These are phyloP conservation scores for Monochamus alternatus DNA, from an alignment of 2,888 invertebrate genomes.

Conservation along the genomic window DNA sequence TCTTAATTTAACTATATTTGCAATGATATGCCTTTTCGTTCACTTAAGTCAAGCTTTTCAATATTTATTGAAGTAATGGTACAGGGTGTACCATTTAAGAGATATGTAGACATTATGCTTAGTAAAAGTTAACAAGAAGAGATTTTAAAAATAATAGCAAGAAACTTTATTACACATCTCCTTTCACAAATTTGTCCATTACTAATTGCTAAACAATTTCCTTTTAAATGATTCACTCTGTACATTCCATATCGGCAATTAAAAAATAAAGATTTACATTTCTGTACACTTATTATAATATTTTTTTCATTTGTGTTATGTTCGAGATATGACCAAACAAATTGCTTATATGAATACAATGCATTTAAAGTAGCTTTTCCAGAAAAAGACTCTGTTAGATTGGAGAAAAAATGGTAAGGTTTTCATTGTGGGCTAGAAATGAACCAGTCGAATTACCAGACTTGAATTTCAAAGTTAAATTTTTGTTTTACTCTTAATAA, in stretches of 20 bases:
- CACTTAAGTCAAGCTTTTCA: conserved; percentile 29
- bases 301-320: not conserved
- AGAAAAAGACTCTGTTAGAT: too few species aligned
- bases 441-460: too few species aligned
- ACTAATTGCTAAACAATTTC: not conserved
- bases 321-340: not conserved
- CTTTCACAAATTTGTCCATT: too few species aligned
- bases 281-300: not conserved
- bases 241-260: not conserved
- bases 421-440: too few species aligned
- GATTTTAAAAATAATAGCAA: not conserved
- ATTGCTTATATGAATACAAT: not conserved
- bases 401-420: too few species aligned
- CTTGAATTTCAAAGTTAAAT: too few species aligned
- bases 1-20: conserved; percentile 44
- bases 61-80: not conserved
- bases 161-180: not conserved
- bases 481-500: too few species aligned
- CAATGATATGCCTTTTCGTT: conserved; percentile 53
- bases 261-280: not conserved
- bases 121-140: not conserved
- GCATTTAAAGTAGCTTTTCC: too few species aligned
- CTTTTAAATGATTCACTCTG: not conserved
- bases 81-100: not conserved
- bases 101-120: not conserved